Conservation (phyloP, 2,113 vertebrate genomes). For the Gallinago media region DNA sequence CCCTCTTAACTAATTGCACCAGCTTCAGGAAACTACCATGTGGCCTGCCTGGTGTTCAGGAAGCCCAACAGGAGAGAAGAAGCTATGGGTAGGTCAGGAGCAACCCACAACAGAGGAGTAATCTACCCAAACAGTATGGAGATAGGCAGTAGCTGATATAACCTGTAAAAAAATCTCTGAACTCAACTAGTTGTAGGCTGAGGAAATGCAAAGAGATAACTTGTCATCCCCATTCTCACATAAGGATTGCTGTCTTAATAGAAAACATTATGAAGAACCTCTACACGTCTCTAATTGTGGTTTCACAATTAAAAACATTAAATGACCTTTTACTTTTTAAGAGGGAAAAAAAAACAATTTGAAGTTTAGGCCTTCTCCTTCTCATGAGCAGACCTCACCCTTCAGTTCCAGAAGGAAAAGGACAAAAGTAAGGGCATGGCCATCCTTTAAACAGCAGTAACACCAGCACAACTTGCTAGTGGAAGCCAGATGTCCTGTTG, state of each 20-base stretch:
- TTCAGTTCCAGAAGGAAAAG: background rate
- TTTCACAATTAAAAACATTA: background rate
- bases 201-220: background rate
- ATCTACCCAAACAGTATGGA: background rate
- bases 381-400: background rate
- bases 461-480: background rate
- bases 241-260: background rate
- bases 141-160: background rate
- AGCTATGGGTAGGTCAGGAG: background rate
- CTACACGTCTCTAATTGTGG: background rate
- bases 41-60: background rate
- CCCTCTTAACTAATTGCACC: background rate
- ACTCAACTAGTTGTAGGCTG: background rate
- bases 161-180: background rate
- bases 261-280: background rate
- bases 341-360: background rate
- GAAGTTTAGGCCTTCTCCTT: background rate
- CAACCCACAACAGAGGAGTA: background rate
- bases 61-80: background rate
- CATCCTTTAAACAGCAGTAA: background rate
- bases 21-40: background rate
- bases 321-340: background rate
- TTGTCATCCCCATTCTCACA: background rate
- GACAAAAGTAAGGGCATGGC: background rate
- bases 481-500: background rate